A percentile compares a stretch with the other conserved stretches of the same genome.
phyloP scores from a whole-genome alignment of 2,888 invertebrate species.

The Macropis europaea region DNA sequence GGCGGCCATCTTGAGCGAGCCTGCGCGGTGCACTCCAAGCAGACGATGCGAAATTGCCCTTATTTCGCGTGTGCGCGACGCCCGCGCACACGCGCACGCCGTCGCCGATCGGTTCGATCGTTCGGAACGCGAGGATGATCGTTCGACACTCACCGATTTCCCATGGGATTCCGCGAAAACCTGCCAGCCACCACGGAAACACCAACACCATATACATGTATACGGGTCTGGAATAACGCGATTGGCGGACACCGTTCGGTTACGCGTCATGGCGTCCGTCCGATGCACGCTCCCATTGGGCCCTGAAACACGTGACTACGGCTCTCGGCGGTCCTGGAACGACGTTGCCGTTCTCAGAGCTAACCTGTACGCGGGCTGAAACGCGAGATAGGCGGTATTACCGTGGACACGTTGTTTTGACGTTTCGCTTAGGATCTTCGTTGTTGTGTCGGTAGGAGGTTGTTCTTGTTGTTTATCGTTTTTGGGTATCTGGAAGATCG shows the following conservation, averaged over 20 bases:
- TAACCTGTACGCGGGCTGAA: slow-evolving; percentile 53
- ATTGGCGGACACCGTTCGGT: slow-evolving; percentile 68
- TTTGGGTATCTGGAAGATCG: too few species aligned
- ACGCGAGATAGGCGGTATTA: too few species aligned
- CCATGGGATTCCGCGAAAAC: slow-evolving; percentile 56
- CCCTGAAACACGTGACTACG: slow-evolving; percentile 68
- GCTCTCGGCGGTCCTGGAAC: slow-evolving; percentile 51
- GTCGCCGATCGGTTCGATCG: slow-evolving; percentile 39
- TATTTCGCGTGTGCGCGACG: slow-evolving; percentile 58
- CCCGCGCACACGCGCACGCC: slow-evolving; percentile 35
- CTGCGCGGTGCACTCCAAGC: slow-evolving; percentile 79
- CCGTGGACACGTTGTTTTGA: slow-evolving; percentile 33
- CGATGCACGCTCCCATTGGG: slow-evolving; percentile 62
- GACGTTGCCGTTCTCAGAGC: slow-evolving; percentile 40
- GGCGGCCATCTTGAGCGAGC: slow-evolving; percentile 78
- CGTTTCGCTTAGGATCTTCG: slow-evolving; percentile 8
- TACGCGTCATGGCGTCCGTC: slow-evolving; percentile 73
- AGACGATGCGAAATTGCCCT: slow-evolving; percentile 73
- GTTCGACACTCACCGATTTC: slow-evolving; percentile 68
- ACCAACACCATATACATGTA: slow-evolving; percentile 74
- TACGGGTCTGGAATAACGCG: slow-evolving; percentile 71
- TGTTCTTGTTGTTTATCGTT: background rate
- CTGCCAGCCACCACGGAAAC: slow-evolving; percentile 69
- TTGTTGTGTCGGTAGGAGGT: slow-evolving; percentile 14
- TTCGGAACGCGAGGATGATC: slow-evolving; percentile 37